A percentile compares a stretch with the other conserved stretches of the same genome.
These are phyloP conservation scores for Xenus cinereus DNA, from an alignment of 2,113 vertebrate species.

Conservation along the genomic window DNA sequence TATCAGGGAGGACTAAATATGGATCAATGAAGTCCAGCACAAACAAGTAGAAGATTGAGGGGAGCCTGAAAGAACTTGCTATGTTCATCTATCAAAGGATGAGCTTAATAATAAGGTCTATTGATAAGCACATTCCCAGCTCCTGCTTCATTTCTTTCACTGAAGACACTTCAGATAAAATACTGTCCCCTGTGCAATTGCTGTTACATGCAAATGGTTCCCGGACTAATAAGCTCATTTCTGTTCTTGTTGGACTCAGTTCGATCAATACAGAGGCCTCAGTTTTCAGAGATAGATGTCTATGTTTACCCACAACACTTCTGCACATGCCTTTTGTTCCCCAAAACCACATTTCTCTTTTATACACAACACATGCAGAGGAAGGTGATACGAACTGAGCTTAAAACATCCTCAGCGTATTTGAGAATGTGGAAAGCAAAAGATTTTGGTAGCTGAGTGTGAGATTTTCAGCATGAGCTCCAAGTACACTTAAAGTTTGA, in stretches of 20 bases:
- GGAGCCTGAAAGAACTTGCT: background rate
- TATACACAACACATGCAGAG: background rate
- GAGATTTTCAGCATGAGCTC: background rate
- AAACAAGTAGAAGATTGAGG: constrained; percentile 22
- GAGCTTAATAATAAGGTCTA: constrained; percentile 11
- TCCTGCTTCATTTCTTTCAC: background rate
- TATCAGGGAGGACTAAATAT: background rate
- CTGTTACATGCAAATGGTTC: background rate
- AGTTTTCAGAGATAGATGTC: background rate
- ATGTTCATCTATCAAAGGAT: constrained; percentile 22
- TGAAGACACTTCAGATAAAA: constrained; percentile 4
- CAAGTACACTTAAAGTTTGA: background rate
- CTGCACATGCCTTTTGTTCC: background rate
- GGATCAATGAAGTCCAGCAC: constrained; percentile 4
- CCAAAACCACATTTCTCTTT: background rate
- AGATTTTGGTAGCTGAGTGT: background rate
- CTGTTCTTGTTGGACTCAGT: background rate
- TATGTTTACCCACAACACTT: background rate
- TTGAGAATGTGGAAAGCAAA: background rate
- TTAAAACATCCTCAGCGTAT: background rate
- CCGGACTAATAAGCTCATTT: rapidly evolving
- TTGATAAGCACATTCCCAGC: background rate
- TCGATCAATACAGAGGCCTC: background rate
- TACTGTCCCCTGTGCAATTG: background rate
- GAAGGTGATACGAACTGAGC: background rate